Percentiles rank a stretch among this genome's conserved stretches.
Conservation (phyloP, 2,888 invertebrate genomes). For the Lomographa bimaculata region DNA sequence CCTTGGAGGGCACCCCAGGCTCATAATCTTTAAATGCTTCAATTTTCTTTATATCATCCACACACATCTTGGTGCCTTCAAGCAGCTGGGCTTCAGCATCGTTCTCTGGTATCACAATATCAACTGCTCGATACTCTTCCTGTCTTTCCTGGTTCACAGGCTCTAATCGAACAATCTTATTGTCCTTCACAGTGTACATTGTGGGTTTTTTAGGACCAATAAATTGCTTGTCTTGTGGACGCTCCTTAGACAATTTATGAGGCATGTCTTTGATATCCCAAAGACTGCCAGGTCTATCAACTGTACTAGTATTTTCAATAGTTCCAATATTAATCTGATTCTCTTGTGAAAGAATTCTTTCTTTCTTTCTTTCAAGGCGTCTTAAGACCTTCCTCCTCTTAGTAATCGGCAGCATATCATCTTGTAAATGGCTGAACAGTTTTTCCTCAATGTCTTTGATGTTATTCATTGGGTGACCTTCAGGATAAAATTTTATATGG, state of each 20-base stretch:
- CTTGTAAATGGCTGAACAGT: constrained; percentile 72
- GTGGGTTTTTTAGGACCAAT: constrained; percentile 31
- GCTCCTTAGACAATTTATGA: constrained; percentile 16
- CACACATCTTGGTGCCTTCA: constrained; percentile 73
- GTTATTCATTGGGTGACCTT: constrained; percentile 80
- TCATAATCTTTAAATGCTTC: constrained; percentile 80
- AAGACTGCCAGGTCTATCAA: constrained; percentile 53
- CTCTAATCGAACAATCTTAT: constrained; percentile 74
- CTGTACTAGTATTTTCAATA: constrained; percentile 32
- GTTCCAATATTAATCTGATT: constrained; percentile 37
- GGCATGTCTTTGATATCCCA: constrained; percentile 73
- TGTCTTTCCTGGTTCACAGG: constrained; percentile 36
- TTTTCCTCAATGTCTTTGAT: constrained; percentile 75
- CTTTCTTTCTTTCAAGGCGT: constrained; percentile 69
- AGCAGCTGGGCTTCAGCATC: constrained; percentile 61
- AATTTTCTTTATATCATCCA: constrained; percentile 80
- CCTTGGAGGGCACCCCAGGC: constrained; percentile 79
- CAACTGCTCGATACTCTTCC: constrained; percentile 57
- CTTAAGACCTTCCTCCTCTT: constrained; percentile 75
- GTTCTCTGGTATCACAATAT: constrained; percentile 64
- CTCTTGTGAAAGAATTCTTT: constrained; percentile 50
- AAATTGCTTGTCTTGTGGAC: constrained; percentile 24
- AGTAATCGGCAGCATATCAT: constrained; percentile 64
- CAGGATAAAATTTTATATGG: constrained; percentile 55
- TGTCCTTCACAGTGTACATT: constrained; percentile 78